Evolutionary conservation across 2,797 vertebrate species (phyloP), one percentile per base, ranked within the genome.

Genomic region (Brotula barbata): DNA sequence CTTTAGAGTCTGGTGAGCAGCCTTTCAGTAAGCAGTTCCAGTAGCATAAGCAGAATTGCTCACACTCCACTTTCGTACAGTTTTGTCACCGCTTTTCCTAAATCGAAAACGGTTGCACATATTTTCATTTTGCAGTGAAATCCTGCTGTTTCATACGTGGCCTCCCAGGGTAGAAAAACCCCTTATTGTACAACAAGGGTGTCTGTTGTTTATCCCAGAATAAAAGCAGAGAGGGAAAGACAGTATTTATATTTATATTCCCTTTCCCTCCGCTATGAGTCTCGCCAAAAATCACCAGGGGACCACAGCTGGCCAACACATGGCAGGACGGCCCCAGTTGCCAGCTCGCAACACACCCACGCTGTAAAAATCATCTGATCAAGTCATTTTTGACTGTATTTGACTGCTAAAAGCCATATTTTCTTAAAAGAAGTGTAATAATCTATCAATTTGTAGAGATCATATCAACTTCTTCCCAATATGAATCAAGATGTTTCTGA

Each of bases 241-340:
- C 73, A 1, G 75, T 75, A 69, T 88, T 85, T 79, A 80, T 73
- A 59, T 75, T 78, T 68, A n/a, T n/a, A n/a, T 73, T 56, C 54
- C 54, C 15, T 0, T 44, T 72, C 44, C 25, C 43, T 40, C 17
- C 6, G 41, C 57, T 54, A 1, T 23, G 16, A 71, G 59, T 60
- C 68, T 71, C 62, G 61, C 40, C 28, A 77, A 47, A 36, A 51
- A 64, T 37, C 51, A 22, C 63, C 72, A 59, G 66, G 66, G 49
- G 19, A 73, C 83, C 82, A 77, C 85, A 86, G 88, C 85, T 85
- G 85, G 84, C 55, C 34, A 73, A 73, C 88, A 86, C 80, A 87
- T 84, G 85, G 77, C 71, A 67, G 23, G 58, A 17, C 57, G 21
- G 75, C 58, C 52, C 66, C 63, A 65, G 63, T 77, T 83, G 81